These are phyloP conservation scores for Okapia johnstoni DNA, from an alignment of 2,113 vertebrate species.

Conservation along the genomic window DNA sequence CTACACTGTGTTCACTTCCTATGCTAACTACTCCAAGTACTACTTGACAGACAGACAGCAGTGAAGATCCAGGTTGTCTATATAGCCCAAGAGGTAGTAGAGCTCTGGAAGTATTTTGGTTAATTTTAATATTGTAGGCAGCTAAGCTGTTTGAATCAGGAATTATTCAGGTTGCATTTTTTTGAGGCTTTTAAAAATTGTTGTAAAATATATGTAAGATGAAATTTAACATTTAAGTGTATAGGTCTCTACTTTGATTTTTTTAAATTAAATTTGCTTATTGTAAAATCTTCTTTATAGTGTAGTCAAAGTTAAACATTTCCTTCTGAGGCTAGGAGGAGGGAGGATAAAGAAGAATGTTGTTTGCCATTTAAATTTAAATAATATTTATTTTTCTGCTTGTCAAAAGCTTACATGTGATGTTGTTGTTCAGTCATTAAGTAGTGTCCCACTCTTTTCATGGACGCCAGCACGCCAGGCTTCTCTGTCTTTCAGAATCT, in stretches of 20 bases:
- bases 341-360: not conserved
- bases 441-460: not conserved
- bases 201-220: not conserved
- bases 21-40: not conserved
- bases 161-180: not conserved
- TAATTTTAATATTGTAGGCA: not conserved
- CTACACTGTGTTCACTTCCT: not conserved
- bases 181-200: not conserved
- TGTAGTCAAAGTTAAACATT: not conserved
- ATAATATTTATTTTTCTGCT: not conserved
- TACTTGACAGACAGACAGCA: not conserved
- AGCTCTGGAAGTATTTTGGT: not conserved
- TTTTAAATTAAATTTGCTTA: not conserved
- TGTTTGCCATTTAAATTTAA: constrained; percentile 15
- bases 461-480: not conserved
- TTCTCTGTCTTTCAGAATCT: not conserved
- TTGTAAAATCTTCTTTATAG: not conserved
- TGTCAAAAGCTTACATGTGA: not conserved
- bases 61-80: not conserved
- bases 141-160: not conserved
- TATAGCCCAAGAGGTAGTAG: not conserved
- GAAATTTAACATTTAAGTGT: not conserved
- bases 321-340: not conserved
- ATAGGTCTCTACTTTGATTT: not conserved
- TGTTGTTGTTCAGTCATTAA: not conserved